A percentile compares a stretch with the other conserved stretches of the same genome.
phyloP scores from a whole-genome alignment of 2,888 invertebrate genomes.

The Autographa gamma region DNA sequence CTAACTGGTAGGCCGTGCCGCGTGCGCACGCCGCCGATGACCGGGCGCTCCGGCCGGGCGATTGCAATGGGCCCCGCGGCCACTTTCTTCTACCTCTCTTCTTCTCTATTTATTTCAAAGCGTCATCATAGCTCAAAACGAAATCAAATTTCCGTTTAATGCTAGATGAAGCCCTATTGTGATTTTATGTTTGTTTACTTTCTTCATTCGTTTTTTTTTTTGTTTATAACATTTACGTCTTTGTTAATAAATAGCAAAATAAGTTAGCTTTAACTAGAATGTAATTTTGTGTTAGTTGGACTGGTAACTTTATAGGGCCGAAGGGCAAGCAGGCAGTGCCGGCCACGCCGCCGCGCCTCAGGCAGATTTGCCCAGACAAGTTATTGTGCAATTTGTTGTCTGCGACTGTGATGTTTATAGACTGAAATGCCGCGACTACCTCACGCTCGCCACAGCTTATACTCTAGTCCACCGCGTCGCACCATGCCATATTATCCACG shows the following conservation, averaged over 20 bases:
- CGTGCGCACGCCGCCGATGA: conserved; percentile 86
- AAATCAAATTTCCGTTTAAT: conserved; percentile 87
- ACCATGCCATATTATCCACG: conserved; percentile 66
- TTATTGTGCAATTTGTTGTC: conserved; percentile 88
- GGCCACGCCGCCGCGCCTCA: conserved; percentile 69
- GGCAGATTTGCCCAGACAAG: conserved; percentile 79
- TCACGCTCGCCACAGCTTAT: conserved; percentile 85
- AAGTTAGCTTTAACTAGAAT: conserved; percentile 86
- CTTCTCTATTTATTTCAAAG: conserved; percentile 87
- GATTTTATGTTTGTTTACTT: conserved; percentile 86
- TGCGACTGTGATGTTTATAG: conserved; percentile 92
- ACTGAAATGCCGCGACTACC: conserved; percentile 90
- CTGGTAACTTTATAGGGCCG: conserved; percentile 77
- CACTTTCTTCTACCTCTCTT: conserved; percentile 85
- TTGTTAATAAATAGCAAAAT: conserved; percentile 84
- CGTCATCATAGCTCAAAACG: conserved; percentile 74
- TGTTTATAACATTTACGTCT: conserved; percentile 86
- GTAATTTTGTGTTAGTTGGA: conserved; percentile 78
- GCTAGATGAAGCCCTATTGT: conserved; percentile 79
- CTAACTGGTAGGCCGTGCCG: conserved; percentile 83
- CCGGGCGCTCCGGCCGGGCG: conserved; percentile 88
- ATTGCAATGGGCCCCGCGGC: conserved; percentile 89
- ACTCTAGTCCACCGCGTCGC: conserved; percentile 86
- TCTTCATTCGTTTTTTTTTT: conserved; percentile 84
- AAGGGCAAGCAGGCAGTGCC: conserved; percentile 73